These are phyloP conservation scores for Enhydra lutris DNA, from an alignment of 2,113 vertebrate genomes.

Conservation along the genomic window DNA sequence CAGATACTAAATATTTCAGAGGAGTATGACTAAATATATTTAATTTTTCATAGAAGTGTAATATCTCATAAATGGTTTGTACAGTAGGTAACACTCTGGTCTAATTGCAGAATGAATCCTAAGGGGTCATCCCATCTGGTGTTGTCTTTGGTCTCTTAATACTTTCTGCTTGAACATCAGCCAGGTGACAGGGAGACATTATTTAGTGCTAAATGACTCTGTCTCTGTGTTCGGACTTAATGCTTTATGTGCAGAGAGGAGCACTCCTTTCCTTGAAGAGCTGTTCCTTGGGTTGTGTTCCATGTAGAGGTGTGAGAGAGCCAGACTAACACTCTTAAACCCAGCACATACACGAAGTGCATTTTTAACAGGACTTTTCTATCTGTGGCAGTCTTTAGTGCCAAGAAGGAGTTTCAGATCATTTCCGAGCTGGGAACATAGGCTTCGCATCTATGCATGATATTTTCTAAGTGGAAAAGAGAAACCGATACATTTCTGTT, in stretches of 20 bases:
- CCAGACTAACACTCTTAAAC: background rate
- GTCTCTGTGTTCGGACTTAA: background rate
- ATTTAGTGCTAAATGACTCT: background rate
- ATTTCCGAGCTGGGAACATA: background rate
- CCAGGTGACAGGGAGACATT: background rate
- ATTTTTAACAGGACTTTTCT: background rate
- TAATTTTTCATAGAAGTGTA: background rate
- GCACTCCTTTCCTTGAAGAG: background rate
- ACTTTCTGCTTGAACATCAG: background rate
- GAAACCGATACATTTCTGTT: background rate
- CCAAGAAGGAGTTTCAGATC: background rate
- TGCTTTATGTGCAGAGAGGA: background rate
- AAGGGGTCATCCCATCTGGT: background rate
- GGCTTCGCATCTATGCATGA: background rate
- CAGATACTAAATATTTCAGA: background rate
- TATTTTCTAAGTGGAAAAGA: background rate
- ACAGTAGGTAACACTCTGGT: background rate
- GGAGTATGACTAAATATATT: background rate
- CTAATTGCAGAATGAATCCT: background rate
- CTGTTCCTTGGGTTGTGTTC: background rate
- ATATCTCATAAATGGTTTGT: background rate
- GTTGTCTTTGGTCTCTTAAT: background rate
- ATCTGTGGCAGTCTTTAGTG: background rate
- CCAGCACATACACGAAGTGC: background rate
- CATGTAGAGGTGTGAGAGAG: background rate